Evolutionary conservation across 2,113 vertebrate genomes (phyloP).

Genomic region (Heterotilapia buettikoferi): DNA sequence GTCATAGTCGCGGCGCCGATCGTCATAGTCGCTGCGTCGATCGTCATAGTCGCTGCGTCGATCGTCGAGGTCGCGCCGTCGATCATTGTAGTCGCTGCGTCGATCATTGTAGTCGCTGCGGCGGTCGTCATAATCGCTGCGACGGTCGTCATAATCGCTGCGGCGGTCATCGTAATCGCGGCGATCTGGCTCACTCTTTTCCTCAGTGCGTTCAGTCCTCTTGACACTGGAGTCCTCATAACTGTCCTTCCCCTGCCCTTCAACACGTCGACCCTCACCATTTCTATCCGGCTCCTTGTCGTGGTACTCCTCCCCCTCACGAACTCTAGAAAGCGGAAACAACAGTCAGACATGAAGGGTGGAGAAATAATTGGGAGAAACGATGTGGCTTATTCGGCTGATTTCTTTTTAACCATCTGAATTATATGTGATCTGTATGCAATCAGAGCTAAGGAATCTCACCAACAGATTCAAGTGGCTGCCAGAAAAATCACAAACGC

Average conservation of each 20-base stretch:
- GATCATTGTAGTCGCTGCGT: background rate
- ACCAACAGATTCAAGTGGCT: background rate
- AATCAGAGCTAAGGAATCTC: background rate
- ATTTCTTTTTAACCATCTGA: background rate
- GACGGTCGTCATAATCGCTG: background rate
- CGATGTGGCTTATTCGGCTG: background rate
- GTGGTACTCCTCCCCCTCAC: background rate
- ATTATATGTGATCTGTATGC: background rate
- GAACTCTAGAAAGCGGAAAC: slow-evolving; percentile 22
- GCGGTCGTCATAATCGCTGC: background rate
- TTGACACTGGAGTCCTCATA: background rate
- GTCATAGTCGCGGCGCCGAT: background rate
- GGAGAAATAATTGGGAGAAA: background rate
- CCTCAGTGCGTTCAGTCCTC: background rate
- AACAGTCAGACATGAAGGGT: background rate
- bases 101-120: background rate
- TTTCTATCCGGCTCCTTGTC: slow-evolving; percentile 12
- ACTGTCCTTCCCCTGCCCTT: background rate
- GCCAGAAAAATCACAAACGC: background rate
- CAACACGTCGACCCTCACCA: background rate
- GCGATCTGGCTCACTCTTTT: background rate
- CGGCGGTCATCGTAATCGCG: background rate
- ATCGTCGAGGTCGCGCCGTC: background rate
- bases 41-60: background rate
- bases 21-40: background rate